A percentile compares a stretch with the other conserved stretches of the same genome.
These are phyloP conservation scores for Galleria mellonella DNA, from an alignment of 1,140 invertebrate species.

Conservation along the genomic window DNA sequence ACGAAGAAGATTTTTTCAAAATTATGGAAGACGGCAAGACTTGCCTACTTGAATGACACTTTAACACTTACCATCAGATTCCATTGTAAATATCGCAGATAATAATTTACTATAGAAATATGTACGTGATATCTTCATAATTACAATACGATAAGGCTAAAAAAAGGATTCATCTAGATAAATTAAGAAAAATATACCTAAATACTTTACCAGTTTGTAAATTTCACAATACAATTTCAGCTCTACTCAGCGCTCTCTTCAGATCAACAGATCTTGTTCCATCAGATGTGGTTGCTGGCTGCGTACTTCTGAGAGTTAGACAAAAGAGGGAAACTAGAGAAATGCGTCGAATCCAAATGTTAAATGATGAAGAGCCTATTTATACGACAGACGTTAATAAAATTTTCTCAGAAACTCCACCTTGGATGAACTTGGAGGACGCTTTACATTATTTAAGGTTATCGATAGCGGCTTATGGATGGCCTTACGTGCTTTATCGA, in stretches of 20 bases:
- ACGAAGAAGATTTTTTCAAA: no score
- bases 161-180: no score
- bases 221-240: constrained; percentile 52
- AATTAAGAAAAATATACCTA: no score
- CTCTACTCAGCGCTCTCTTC: constrained; percentile 83
- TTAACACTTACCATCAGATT: no score
- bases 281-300: constrained; percentile 91
- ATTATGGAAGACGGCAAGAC: no score
- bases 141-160: no score
- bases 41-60: no score
- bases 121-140: no score
- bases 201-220: no score
- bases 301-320: constrained; percentile 84
- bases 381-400: constrained; percentile 79
- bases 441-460: constrained; percentile 86
- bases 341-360: constrained; percentile 79
- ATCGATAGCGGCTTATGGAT: constrained; percentile 90
- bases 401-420: constrained; percentile 77
- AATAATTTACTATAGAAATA: no score
- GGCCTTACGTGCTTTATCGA: constrained; percentile 89
- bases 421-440: constrained; percentile 87
- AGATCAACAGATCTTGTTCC: constrained; percentile 90
- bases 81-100: no score
- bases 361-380: constrained; percentile 79
- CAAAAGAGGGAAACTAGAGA: constrained; percentile 83